Evolutionary conservation across 2,113 vertebrate species (phyloP).

Genomic region (Chionodraco myersi): DNA sequence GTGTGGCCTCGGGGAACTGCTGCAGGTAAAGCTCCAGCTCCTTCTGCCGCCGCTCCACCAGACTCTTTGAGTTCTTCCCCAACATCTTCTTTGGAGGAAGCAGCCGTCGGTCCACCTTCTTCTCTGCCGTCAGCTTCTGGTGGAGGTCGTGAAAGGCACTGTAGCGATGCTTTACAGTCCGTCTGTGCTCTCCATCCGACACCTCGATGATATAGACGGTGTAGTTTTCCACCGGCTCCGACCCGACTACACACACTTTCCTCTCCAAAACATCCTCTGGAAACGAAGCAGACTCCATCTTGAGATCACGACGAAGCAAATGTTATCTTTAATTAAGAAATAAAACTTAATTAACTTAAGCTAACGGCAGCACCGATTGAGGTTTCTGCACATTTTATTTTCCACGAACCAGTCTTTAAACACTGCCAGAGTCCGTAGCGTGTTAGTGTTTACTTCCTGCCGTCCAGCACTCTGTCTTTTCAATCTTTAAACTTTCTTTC

Average conservation of each 20-base stretch:
- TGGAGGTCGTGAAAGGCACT: too few relatives aligned
- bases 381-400: too few relatives aligned
- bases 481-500: too few relatives aligned
- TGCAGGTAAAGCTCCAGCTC: constrained; percentile 93
- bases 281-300: constrained; percentile 85
- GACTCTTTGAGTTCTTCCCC: constrained; percentile 95
- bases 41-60: constrained; percentile 95
- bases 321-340: background rate
- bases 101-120: constrained; percentile 91
- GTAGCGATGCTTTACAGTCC: too few relatives aligned
- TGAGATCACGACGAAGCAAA: background rate
- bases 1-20: constrained; percentile 88
- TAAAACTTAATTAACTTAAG: background rate
- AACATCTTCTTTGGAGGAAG: constrained; percentile 98
- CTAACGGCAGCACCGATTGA: too few relatives aligned
- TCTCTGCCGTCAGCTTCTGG: constrained; percentile 89
- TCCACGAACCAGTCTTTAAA: too few relatives aligned
- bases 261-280: constrained; percentile 84
- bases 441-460: too few relatives aligned
- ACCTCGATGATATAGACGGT: constrained; percentile 70
- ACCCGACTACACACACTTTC: constrained; percentile 87
- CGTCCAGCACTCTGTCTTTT: too few relatives aligned
- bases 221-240: constrained; percentile 94
- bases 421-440: too few relatives aligned
- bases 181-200: too few relatives aligned